Evolutionary conservation across 2,888 invertebrate species (phyloP).

Genomic region (Philaethria dido): DNA sequence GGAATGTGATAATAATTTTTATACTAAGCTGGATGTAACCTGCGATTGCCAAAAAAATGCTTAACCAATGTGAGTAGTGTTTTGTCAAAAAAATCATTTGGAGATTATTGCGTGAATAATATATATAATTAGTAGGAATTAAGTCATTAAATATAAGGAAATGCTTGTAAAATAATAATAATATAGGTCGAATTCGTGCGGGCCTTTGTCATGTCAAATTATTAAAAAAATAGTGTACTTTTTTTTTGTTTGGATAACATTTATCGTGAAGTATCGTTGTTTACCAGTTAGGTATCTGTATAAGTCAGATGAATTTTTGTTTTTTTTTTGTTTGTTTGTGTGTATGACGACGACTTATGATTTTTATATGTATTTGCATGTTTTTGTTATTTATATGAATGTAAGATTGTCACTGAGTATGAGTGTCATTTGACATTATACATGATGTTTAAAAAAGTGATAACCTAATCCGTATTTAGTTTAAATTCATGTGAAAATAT

Average conservation of each 20-base stretch:
- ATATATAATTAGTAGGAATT: conserved; percentile 16
- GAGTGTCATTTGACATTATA: background rate
- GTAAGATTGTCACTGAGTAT: conserved; percentile 5
- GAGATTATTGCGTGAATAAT: background rate
- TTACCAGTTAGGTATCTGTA: conserved; percentile 64
- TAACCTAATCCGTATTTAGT: background rate
- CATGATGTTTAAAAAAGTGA: background rate
- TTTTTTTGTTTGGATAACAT: conserved; percentile 50
- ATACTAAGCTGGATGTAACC: background rate
- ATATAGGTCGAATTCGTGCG: background rate
- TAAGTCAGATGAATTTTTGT: conserved; percentile 46
- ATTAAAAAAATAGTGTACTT: background rate
- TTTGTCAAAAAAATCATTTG: background rate
- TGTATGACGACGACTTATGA: conserved; percentile 40
- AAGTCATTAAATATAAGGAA: conserved; percentile 9
- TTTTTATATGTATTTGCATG: conserved; percentile 44
- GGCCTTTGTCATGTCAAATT: background rate
- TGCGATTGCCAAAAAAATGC: conserved; percentile 10
- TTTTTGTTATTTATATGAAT: conserved; percentile 27
- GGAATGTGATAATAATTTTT: conserved; percentile 7
- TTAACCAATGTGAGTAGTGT: background rate
- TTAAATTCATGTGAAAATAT: conserved; percentile 1
- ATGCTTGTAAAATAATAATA: conserved; percentile 5
- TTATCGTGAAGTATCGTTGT: conserved; percentile 57
- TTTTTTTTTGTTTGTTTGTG: conserved; percentile 42